Conservation (phyloP, 1,140 invertebrate genomes). For the Drosophila varians region DNA sequence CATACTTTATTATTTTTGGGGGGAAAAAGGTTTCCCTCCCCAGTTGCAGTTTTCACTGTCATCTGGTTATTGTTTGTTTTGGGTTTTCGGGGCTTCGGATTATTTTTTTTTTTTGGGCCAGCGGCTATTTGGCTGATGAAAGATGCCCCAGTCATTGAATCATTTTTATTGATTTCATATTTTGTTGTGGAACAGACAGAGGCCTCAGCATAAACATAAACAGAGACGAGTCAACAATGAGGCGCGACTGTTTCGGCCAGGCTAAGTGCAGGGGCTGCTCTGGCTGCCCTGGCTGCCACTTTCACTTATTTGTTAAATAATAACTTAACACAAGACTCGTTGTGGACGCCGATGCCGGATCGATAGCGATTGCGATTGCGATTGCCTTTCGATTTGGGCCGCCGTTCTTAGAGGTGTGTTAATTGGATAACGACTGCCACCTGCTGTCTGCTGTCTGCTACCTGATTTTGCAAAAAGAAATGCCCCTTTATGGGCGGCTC, state of each 20-base stretch:
- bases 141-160: conserved; percentile 73
- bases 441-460: background rate
- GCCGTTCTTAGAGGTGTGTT: conserved; percentile 54
- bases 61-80: conserved; percentile 16
- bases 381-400: conserved; percentile 16
- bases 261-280: conserved; percentile 65
- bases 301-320: conserved; percentile 82
- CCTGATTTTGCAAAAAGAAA: conserved; percentile 32
- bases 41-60: conserved; percentile 48
- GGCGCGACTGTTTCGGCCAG: conserved; percentile 53
- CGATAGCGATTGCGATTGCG: conserved; percentile 4
- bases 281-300: conserved; percentile 41
- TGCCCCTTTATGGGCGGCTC: conserved; percentile 8
- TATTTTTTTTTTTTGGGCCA: conserved; percentile 25
- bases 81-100: conserved; percentile 23
- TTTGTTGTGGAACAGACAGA: conserved; percentile 39
- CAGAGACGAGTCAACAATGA: conserved; percentile 70
- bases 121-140: conserved; percentile 67
- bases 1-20: conserved; percentile 1
- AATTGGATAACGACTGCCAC: conserved; percentile 11
- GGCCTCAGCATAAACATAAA: conserved; percentile 62
- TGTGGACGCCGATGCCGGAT: conserved; percentile 20
- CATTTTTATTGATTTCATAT: conserved; percentile 81
- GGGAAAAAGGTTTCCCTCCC: conserved; percentile 25
- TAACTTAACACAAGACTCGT: conserved; percentile 47